Evolutionary conservation across 1,140 invertebrate genomes (phyloP), one percentile per base, ranked within the genome.

Genomic region (Rhyzopertha dominica): DNA sequence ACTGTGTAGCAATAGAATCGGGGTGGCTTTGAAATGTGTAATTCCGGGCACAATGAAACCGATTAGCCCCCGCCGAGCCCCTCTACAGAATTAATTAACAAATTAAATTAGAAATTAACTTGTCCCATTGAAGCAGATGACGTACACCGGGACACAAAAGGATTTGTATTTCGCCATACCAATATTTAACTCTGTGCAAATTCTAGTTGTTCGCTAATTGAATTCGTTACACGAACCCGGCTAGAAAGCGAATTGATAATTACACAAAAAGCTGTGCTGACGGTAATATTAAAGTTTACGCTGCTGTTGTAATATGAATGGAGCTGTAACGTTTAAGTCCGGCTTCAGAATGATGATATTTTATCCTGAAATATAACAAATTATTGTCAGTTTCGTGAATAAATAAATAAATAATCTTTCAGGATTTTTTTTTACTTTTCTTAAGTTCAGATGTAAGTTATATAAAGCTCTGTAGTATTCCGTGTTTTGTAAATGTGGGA

Each of bases 41-140:
- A 63, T 63, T 63, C 48, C 51, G 48, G 28, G 28, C 39, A 63
- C 59, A 63, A 63, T 63, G 43, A 49, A 59, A 57, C 32, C 61
- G 61, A 63, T 63, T 63, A 63, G 61, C 61, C 51, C 57, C 59
- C 53, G 54, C 55, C 47, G 56, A 41, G 54, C 41, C 38, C 29
- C 45, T 51, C 47, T 53, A 54, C 54, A 67, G 68, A 69, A 68
- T 74, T 73, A 74, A 74, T 73, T 73, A 74, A 72, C 70, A 71
- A 73, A 73, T 73, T 74, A 73, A 74, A 74, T 73, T 73, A 72
- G 69, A 73, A 73, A 73, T 74, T 73, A 74, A 74, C 70, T 71
- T 67, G 70, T 74, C 71, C 50, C 51, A 58, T 61, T 45, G 53
- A 50, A 53, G 53, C 42, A 39, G 30, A 29, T 36, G 43, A 8